phyloP scores from a whole-genome alignment of 2,888 invertebrate species.

The Epinotia nisella region DNA sequence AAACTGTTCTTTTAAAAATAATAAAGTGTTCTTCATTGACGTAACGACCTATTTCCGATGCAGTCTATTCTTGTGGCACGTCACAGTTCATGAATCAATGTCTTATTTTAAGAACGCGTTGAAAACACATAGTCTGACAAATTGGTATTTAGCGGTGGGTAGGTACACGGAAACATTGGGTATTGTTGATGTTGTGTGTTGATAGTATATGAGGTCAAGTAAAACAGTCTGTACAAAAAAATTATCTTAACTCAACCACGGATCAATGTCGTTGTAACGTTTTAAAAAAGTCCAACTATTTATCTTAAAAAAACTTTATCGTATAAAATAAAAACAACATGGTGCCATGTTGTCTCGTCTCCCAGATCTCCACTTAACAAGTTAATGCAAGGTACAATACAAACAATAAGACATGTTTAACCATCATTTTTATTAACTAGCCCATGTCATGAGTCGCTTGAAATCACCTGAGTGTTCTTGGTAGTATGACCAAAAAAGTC shows the following conservation, averaged over 20 bases:
- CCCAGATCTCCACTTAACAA: not conserved
- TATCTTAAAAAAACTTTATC: not conserved
- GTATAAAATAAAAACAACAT: conserved; percentile 5
- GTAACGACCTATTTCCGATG: conserved; percentile 75
- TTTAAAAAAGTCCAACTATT: not conserved
- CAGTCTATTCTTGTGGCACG: conserved; percentile 58
- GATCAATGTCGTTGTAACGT: not conserved
- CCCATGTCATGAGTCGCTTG: not conserved
- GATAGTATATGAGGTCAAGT: conserved; percentile 12
- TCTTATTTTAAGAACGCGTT: conserved; percentile 67
- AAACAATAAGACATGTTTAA: not conserved
- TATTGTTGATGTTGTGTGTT: conserved; percentile 30
- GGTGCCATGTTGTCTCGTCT: not conserved
- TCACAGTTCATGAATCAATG: conserved; percentile 73
- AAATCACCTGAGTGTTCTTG: not conserved
- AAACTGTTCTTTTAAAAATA: conserved; percentile 55
- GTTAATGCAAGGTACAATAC: not conserved
- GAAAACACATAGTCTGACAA: conserved; percentile 67
- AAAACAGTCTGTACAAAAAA: not conserved
- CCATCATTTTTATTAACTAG: conserved; percentile 1
- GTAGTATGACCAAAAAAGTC: not conserved
- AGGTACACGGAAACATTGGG: conserved; percentile 16
- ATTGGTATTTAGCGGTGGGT: conserved; percentile 55
- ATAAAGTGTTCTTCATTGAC: conserved; percentile 68
- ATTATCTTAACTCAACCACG: not conserved